Percentiles rank a stretch among this genome's conserved stretches.
These are phyloP conservation scores for Perca fluviatilis DNA, from an alignment of 2,113 vertebrate genomes.

Conservation along the genomic window DNA sequence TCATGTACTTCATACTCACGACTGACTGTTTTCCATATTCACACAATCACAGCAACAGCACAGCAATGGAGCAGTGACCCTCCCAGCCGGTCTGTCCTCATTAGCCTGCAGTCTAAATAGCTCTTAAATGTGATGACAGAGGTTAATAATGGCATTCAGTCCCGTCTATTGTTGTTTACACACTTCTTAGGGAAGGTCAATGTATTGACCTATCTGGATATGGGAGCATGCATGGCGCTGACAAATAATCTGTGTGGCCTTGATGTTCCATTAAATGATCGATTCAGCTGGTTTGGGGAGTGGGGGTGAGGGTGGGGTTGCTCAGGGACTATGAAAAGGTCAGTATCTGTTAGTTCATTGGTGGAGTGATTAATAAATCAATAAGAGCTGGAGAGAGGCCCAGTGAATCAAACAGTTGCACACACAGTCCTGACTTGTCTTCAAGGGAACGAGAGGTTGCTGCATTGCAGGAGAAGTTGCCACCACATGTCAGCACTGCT, in stretches of 20 bases:
- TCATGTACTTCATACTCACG: not conserved
- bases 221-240: constrained; percentile 85
- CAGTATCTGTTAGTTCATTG: constrained; percentile 98
- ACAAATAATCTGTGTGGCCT: constrained; percentile 90
- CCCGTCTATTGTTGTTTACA: constrained; percentile 73
- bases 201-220: constrained; percentile 88
- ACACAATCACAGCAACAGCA: not conserved
- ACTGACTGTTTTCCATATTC: not conserved
- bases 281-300: constrained; percentile 81
- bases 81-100: constrained; percentile 8
- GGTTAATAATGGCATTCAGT: constrained; percentile 66
- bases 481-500: not conserved
- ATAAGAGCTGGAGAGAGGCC: constrained; percentile 86
- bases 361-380: constrained; percentile 98
- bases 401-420: constrained; percentile 54
- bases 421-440: constrained; percentile 29
- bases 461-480: not conserved
- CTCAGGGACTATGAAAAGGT: constrained; percentile 90
- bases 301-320: constrained; percentile 69
- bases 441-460: constrained; percentile 26
- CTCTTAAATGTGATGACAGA: constrained; percentile 55
- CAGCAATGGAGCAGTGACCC: constrained; percentile 3
- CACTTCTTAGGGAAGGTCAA: constrained; percentile 86
- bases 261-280: constrained; percentile 99
- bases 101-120: constrained; percentile 60